phyloP scores from a whole-genome alignment of 37 sponge, comb jelly and placozoan species.

The Ephydatia muelleri region DNA sequence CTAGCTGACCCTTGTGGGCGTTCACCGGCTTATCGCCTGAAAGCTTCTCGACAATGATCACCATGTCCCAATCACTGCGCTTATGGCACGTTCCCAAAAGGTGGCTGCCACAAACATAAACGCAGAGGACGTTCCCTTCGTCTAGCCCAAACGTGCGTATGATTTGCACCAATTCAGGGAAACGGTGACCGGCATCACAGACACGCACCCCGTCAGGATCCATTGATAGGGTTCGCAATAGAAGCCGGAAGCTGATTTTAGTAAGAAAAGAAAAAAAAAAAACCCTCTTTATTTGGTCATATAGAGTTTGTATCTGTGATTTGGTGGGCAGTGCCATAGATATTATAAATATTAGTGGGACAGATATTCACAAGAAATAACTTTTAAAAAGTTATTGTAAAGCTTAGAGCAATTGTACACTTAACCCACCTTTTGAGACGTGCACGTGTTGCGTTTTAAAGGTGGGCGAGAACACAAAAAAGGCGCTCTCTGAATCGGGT shows the following conservation, averaged over 20 bases:
- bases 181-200: conserved; percentile 44
- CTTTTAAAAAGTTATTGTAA: too few relatives aligned
- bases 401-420: too few relatives aligned
- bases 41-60: conserved; percentile 32
- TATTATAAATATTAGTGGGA: too few relatives aligned
- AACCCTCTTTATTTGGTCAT: too few relatives aligned
- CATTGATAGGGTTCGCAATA: background rate
- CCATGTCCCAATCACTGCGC: conserved; percentile 74
- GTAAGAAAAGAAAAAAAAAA: too few relatives aligned
- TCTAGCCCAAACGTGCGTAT: conserved; percentile 31
- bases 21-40: conserved; percentile 14
- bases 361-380: too few relatives aligned
- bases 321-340: too few relatives aligned
- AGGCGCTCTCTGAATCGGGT: background rate
- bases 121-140: conserved; percentile 36
- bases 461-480: background rate
- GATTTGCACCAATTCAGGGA: conserved; percentile 6
- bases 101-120: conserved; percentile 70
- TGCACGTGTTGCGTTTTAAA: background rate
- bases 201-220: background rate
- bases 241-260: too few relatives aligned
- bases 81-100: conserved; percentile 62
- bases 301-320: too few relatives aligned
- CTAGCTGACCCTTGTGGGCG: conserved; percentile 51
- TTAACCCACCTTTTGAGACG: too few relatives aligned